Evolutionary conservation across 2,888 invertebrate genomes (phyloP).

Genomic region (Lomographa bimaculata): DNA sequence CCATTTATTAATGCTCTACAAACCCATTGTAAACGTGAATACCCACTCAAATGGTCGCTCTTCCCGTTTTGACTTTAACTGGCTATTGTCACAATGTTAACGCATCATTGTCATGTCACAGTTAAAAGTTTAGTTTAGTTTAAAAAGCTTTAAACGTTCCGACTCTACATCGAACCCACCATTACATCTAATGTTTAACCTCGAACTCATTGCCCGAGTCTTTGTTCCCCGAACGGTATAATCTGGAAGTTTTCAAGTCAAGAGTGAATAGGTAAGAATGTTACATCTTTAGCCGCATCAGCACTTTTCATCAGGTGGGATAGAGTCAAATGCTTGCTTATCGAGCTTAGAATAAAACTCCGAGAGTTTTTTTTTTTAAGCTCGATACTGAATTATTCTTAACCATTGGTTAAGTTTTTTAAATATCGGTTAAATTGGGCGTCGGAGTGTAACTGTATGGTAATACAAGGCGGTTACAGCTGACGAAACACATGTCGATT

Average conservation of each 20-base stretch:
- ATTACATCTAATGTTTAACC: slow-evolving; percentile 1
- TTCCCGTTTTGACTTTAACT: slow-evolving; percentile 66
- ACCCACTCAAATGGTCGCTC: slow-evolving; percentile 48
- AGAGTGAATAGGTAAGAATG: no score
- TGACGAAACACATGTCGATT: slow-evolving; percentile 74
- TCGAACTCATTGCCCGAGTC: no score
- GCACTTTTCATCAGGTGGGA: no score
- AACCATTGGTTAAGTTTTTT: slow-evolving; percentile 3
- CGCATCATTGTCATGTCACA: slow-evolving; percentile 77
- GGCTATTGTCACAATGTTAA: slow-evolving; percentile 71
- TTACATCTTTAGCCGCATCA: no score
- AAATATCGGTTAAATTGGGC: slow-evolving; percentile 5
- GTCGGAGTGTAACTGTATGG: slow-evolving; percentile 64
- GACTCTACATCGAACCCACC: slow-evolving; percentile 11
- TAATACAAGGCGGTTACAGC: slow-evolving; percentile 68
- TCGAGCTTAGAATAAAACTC: no score
- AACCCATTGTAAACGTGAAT: slow-evolving; percentile 33
- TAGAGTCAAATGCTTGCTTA: background rate
- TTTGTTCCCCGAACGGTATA: no score
- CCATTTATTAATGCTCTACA: slow-evolving; percentile 31
- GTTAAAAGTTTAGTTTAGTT: no score
- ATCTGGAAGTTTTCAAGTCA: no score
- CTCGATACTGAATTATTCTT: no score
- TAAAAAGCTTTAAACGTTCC: slow-evolving; percentile 58
- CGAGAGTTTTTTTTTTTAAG: no score